Percentiles rank a stretch among this genome's conserved stretches.
Evolutionary conservation across 2,888 invertebrate genomes (phyloP).

Genomic region (Drosophila koepferae): DNA sequence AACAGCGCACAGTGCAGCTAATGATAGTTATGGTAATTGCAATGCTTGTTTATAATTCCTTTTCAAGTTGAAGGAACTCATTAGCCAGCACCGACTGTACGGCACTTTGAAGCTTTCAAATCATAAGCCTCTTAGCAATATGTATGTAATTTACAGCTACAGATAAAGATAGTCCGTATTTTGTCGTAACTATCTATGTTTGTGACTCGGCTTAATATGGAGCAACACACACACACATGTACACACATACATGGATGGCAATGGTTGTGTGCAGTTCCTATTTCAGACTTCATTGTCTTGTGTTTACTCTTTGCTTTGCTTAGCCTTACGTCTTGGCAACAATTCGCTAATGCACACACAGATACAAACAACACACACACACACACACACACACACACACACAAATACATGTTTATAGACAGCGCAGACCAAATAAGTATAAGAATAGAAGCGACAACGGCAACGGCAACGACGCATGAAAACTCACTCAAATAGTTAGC

Average conservation of each 20-base stretch:
- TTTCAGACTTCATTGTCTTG: constrained; percentile 68
- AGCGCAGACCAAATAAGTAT: constrained; percentile 49
- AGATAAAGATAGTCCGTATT: constrained; percentile 26
- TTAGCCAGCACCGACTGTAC: constrained; percentile 43
- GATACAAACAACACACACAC: constrained; percentile 9
- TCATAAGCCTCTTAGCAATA: constrained; percentile 72
- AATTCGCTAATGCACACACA: constrained; percentile 49
- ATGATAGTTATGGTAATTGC: background rate
- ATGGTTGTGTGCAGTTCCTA: constrained; percentile 62
- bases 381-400: constrained; percentile 11
- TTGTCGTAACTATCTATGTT: constrained; percentile 34
- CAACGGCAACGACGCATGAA: constrained; percentile 45
- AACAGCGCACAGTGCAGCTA: background rate
- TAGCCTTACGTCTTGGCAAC: constrained; percentile 48
- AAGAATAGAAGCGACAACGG: constrained; percentile 41
- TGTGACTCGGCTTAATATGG: constrained; percentile 48
- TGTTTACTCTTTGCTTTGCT: constrained; percentile 65
- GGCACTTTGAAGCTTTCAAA: constrained; percentile 55
- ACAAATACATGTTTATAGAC: constrained; percentile 1
- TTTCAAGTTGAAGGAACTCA: constrained; percentile 63
- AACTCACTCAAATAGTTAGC: constrained; percentile 75
- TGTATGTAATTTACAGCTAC: constrained; percentile 49
- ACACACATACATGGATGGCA: constrained; percentile 2
- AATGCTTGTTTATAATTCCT: constrained; percentile 7
- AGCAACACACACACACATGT: constrained; percentile 30